phyloP scores from a whole-genome alignment of 2,888 invertebrate species.

The Cantharis rufa region DNA sequence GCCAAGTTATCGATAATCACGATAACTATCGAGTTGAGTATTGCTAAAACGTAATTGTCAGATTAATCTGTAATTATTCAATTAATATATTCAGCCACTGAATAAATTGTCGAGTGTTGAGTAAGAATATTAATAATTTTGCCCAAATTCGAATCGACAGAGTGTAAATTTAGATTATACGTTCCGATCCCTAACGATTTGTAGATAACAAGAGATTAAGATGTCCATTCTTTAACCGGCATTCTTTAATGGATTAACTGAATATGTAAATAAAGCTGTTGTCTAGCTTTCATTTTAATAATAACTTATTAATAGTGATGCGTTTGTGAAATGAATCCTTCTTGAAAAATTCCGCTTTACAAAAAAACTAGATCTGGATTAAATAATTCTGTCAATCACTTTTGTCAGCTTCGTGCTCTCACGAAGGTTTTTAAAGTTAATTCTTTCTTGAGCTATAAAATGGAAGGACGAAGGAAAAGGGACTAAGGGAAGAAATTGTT shows the following conservation, averaged over 20 bases:
- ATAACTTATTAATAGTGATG: slow-evolving; percentile 29
- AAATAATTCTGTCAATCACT: slow-evolving; percentile 30
- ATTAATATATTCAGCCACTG: slow-evolving; percentile 18
- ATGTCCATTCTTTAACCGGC: slow-evolving; percentile 34
- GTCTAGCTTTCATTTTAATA: slow-evolving; percentile 20
- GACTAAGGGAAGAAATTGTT: neutral
- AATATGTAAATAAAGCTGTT: slow-evolving; percentile 16
- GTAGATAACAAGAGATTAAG: slow-evolving; percentile 44
- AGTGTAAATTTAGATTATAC: slow-evolving; percentile 43
- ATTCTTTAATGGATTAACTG: slow-evolving; percentile 25
- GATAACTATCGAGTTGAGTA: neutral
- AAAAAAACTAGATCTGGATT: slow-evolving; percentile 16
- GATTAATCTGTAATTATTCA: neutral
- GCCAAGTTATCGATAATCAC: neutral
- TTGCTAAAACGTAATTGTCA: neutral
- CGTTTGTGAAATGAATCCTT: slow-evolving; percentile 27
- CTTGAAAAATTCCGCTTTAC: slow-evolving; percentile 24
- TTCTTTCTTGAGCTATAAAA: neutral
- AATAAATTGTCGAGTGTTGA: neutral
- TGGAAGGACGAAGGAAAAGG: neutral
- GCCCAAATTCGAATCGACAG: slow-evolving; percentile 38
- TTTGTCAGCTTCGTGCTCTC: slow-evolving; percentile 25
- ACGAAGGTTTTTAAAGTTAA: slow-evolving; percentile 17
- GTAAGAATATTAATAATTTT: slow-evolving; percentile 12
- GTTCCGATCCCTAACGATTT: slow-evolving; percentile 38